phyloP scores from a whole-genome alignment of 1,140 invertebrate genomes.

The Scylla paramamosain region DNA sequence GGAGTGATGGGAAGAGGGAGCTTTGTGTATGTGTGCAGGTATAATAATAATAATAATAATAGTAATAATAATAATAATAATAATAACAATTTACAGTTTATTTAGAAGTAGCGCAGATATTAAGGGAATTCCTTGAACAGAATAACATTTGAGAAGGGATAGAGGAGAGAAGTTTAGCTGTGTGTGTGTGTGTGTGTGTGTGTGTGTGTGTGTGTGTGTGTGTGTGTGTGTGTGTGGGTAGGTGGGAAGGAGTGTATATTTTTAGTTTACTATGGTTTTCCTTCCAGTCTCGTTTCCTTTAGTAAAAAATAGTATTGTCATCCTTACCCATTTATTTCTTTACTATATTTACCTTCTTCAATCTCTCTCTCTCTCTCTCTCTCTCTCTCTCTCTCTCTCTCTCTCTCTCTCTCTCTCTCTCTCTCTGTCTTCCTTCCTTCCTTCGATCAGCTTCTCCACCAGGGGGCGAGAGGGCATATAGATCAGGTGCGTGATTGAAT shows the following conservation, averaged over 20 bases:
- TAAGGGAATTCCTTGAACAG: not conserved
- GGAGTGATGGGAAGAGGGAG: no score
- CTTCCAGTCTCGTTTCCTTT: not conserved
- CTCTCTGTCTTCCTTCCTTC: constrained; percentile 27
- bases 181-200: not conserved
- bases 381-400: constrained; percentile 39
- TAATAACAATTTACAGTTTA: no score
- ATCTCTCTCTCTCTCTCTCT: constrained; percentile 34
- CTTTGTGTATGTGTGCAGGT: no score
- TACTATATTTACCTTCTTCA: not conserved
- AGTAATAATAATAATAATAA: no score
- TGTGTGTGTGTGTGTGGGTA: not conserved
- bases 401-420: constrained; percentile 15
- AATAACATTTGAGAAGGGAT: not conserved
- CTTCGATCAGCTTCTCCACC: not conserved
- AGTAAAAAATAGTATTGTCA: not conserved
- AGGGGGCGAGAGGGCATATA: constrained; percentile 37
- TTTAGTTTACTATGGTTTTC: not conserved
- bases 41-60: no score
- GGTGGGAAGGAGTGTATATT: not conserved
- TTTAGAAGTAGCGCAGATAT: not conserved
- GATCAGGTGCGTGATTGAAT: constrained; percentile 54
- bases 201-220: not conserved
- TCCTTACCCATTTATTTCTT: not conserved
- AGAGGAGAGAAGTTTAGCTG: not conserved